Conservation (phyloP, 2,113 vertebrate genomes). For the Poeciliopsis prolifica region DNA sequence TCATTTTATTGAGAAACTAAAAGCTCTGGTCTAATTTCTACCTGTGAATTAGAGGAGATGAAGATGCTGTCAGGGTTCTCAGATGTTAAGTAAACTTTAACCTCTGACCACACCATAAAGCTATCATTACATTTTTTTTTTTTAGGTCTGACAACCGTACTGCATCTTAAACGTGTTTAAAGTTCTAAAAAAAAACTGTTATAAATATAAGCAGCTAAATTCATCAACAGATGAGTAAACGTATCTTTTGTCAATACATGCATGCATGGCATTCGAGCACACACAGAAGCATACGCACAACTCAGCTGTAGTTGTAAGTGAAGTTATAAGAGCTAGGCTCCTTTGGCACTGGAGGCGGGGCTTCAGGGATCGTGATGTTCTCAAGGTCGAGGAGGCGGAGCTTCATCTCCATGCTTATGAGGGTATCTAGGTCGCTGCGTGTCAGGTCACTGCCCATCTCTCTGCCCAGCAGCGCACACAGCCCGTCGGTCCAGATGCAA, state of each 20-base stretch:
- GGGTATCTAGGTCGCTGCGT: slow-evolving; percentile 93
- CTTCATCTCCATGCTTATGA: slow-evolving; percentile 99
- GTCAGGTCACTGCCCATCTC: slow-evolving; percentile 98
- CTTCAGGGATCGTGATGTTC: slow-evolving; percentile 95
- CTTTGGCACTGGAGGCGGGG: slow-evolving; percentile 92
- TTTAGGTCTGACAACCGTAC: slow-evolving; percentile 5
- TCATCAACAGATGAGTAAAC: slow-evolving; percentile 21
- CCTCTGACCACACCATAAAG: slow-evolving; percentile 17
- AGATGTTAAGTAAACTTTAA: slow-evolving; percentile 12
- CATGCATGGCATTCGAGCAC: slow-evolving; percentile 37
- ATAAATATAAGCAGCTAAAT: slow-evolving; percentile 12
- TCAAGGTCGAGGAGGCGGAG: slow-evolving; percentile 95
- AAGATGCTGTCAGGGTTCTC: slow-evolving; percentile 11
- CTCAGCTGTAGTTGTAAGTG: slow-evolving; percentile 96
- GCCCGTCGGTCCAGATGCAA: slow-evolving; percentile 96
- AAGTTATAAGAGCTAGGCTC: slow-evolving; percentile 99
- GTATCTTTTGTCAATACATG: slow-evolving; percentile 30
- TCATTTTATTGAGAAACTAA: slow-evolving; percentile 10
- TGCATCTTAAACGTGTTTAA: slow-evolving; percentile 21
- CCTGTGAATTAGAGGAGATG: slow-evolving; percentile 15
- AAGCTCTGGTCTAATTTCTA: slow-evolving; percentile 21
- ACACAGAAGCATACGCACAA: slow-evolving; percentile 36
- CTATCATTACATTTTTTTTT: background rate
- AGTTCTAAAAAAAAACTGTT: background rate
- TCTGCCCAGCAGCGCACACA: slow-evolving; percentile 92